Conservation (phyloP, 2,888 invertebrate species). For the Camptogramma bilineatum region DNA sequence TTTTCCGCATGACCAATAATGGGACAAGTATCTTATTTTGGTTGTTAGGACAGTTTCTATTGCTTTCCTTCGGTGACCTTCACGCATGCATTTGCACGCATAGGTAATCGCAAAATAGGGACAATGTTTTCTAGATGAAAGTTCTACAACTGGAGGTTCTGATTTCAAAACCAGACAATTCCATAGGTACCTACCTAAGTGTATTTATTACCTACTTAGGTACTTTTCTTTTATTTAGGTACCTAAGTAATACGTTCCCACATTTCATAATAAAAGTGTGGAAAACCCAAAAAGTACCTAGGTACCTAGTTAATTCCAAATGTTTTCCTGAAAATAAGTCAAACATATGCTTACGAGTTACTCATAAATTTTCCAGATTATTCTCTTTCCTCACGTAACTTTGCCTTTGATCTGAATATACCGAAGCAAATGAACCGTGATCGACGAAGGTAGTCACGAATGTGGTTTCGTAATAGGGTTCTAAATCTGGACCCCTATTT, state of each 20-base stretch:
- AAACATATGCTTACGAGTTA: background rate
- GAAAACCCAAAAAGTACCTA: no score
- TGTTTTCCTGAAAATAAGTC: background rate
- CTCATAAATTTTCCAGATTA: background rate
- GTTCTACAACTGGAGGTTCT: no score
- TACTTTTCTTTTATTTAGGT: no score
- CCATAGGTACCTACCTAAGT: no score
- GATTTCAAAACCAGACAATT: no score
- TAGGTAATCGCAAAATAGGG: background rate
- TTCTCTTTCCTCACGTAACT: background rate
- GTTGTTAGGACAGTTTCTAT: constrained; percentile 20
- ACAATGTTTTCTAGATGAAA: background rate
- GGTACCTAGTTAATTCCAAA: no score
- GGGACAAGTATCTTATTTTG: background rate
- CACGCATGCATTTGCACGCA: constrained; percentile 14
- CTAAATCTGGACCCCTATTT: constrained; percentile 8
- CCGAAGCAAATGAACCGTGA: constrained; percentile 8
- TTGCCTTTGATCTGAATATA: constrained; percentile 14
- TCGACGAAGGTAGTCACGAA: constrained; percentile 18
- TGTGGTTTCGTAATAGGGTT: constrained; percentile 19
- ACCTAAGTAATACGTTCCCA: no score
- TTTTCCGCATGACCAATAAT: constrained; percentile 13
- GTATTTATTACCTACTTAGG: no score
- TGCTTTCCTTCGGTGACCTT: constrained; percentile 21
- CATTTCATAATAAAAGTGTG: no score